Conservation (phyloP, 2,888 invertebrate genomes). For the Limulus polyphemus region DNA sequence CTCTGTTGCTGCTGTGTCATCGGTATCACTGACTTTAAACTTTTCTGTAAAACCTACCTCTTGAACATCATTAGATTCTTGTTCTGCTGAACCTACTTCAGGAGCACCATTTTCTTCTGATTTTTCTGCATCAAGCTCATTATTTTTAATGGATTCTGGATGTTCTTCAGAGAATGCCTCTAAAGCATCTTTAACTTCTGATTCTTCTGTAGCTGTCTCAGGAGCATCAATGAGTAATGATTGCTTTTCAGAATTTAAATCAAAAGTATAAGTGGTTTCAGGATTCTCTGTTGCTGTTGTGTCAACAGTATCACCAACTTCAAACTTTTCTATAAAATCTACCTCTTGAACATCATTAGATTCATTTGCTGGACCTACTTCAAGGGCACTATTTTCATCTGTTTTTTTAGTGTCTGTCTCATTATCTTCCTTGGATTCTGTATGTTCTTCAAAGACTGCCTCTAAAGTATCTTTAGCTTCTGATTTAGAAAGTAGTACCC, state of each 20-base stretch:
- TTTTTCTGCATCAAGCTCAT: not conserved
- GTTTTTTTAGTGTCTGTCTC: slow-evolving; percentile 2
- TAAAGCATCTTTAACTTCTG: not conserved
- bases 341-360: not conserved
- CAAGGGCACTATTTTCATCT: slow-evolving; percentile 2
- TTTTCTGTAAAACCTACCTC: no score
- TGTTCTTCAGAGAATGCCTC: not conserved
- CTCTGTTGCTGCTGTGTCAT: not conserved
- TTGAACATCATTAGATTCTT: no score
- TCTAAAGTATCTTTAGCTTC: not conserved
- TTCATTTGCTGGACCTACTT: not conserved
- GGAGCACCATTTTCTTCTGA: not conserved
- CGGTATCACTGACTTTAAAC: not conserved
- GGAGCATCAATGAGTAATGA: not conserved
- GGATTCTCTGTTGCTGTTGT: not conserved
- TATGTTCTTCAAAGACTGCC: slow-evolving; percentile 3
- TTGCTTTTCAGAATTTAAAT: not conserved
- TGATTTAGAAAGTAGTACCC: no score
- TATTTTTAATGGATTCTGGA: not conserved
- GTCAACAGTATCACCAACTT: not conserved
- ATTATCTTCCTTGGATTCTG: not conserved
- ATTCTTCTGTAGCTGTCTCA: slow-evolving; percentile 1
- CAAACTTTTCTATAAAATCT: not conserved
- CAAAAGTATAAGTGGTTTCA: not conserved
- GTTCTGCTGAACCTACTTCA: no score